Conservation (phyloP, 2,797 vertebrate genomes). For the Xenopus petersii region DNA sequence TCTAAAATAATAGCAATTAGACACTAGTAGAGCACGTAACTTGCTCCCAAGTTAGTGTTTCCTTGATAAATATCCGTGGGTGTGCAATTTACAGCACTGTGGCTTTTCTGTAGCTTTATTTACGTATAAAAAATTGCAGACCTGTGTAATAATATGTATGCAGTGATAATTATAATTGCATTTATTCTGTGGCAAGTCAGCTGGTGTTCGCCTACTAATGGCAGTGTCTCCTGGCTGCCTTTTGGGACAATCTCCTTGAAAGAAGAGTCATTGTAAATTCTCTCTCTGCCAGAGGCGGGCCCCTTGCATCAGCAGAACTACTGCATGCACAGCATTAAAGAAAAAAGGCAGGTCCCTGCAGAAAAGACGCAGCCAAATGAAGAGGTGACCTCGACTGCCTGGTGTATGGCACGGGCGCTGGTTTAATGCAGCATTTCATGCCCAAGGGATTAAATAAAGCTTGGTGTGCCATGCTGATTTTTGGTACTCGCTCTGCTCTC, state of each 20-base stretch:
- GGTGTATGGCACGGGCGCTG: conserved; percentile 22
- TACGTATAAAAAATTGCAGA: too few species aligned
- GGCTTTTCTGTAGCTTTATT: too few species aligned
- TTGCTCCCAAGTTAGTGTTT: too few species aligned
- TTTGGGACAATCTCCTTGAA: neutral
- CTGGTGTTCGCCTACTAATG: too few species aligned
- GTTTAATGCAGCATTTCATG: conserved; percentile 29
- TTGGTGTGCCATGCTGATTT: conserved; percentile 18
- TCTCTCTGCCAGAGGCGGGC: conserved; percentile 54
- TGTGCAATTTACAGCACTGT: too few species aligned
- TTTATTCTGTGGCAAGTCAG: too few species aligned
- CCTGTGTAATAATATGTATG: too few species aligned
- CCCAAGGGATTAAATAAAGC: conserved; percentile 1
- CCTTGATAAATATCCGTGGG: too few species aligned
- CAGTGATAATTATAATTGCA: too few species aligned
- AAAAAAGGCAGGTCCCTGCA: conserved; percentile 54
- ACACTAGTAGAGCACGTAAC: too few species aligned
- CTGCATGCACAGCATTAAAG: conserved; percentile 55
- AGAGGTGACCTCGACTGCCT: conserved; percentile 61
- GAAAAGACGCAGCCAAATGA: conserved; percentile 56
- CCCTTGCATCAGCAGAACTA: conserved; percentile 61
- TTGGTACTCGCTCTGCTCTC: conserved; percentile 8
- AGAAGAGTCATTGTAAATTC: conserved; percentile 46
- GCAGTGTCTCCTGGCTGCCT: too few species aligned
- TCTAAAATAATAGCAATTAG: too few species aligned